phyloP scores from a whole-genome alignment of 2,113 vertebrate species.

The Tupaia chinensis region DNA sequence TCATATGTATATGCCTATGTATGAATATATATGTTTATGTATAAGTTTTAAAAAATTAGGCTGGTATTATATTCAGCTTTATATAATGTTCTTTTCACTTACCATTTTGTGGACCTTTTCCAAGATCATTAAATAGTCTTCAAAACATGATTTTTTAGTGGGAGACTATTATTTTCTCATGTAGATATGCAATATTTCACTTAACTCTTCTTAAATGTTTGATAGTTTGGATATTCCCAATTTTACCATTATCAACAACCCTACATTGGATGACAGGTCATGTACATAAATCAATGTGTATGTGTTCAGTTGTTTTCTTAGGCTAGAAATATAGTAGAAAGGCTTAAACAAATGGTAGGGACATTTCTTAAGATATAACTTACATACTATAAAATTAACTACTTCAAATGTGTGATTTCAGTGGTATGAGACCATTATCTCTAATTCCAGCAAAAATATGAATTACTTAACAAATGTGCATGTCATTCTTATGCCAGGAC shows the following conservation, averaged over 20 bases:
- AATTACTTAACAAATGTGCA: not conserved
- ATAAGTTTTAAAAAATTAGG: not conserved
- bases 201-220: conserved; percentile 36
- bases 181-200: not conserved
- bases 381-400: not conserved
- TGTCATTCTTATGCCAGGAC: not conserved
- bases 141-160: not conserved
- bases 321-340: conserved; percentile 14
- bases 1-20: not conserved
- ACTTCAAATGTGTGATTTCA: not conserved
- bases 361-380: conserved; percentile 31
- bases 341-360: not conserved
- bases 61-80: not conserved
- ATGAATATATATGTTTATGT: not conserved
- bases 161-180: not conserved
- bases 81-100: conserved; percentile 36
- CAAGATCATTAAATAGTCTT: conserved; percentile 24
- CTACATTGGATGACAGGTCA: not conserved
- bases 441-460: not conserved
- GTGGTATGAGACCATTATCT: not conserved
- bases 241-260: conserved; percentile 36
- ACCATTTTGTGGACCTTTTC: conserved; percentile 1
- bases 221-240: not conserved
- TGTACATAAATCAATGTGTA: not conserved
- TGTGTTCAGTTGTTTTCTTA: conserved; percentile 47